Evolutionary conservation across 2,113 vertebrate genomes (phyloP), one percentile per base, ranked within the genome.

Genomic region (Seriola aureovittata): DNA sequence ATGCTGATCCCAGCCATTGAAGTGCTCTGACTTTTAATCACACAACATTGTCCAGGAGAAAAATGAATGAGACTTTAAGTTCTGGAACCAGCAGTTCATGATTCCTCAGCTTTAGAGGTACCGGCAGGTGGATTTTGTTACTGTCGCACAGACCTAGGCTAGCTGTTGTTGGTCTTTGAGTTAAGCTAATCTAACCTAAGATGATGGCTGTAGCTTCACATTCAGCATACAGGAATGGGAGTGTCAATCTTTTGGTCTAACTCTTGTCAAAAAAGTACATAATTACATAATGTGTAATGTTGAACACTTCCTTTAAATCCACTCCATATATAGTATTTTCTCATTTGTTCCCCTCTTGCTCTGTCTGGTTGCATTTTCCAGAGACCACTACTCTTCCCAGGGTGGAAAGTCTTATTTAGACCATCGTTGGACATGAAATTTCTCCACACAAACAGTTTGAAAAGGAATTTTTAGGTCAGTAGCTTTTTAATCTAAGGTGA

Each of bases 381-480:
- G 4, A 34, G 23, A 73, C 32, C 40, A 48, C 5, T 60, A 23
- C 62, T 82, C 5, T 52, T 66, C 14, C 13, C 25, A 34, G 4
- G 21, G 0, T 23, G 4, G 21, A 48, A 55, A 82, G 80, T 19
- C 38, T 65, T 50, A 36, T 80, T 44, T 25, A 58, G 32, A 75
- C 59, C 34, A 62, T 63, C 36, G 58, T 58, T 11, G 50, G 38
- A 50, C 44, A 13, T 54, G 57, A 54, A 54, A 74, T 42, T 8
- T 71, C 50, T 58, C 50, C 34, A 58, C 58, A 78, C 7, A 84
- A 77, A 70, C 44, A 3, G 17, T 68, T 71, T 57, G 44, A 84
- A 76, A 76, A 42, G 2, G 62, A 73, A 48, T 46, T 32, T 65
- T 52, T 58, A 55, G 78, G 84, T 88, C 84, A 90, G 84, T 80